Evolutionary conservation across 2,888 invertebrate genomes (phyloP), one percentile per base, ranked within the genome.

Genomic region (Hirtodrosophila duncani): DNA sequence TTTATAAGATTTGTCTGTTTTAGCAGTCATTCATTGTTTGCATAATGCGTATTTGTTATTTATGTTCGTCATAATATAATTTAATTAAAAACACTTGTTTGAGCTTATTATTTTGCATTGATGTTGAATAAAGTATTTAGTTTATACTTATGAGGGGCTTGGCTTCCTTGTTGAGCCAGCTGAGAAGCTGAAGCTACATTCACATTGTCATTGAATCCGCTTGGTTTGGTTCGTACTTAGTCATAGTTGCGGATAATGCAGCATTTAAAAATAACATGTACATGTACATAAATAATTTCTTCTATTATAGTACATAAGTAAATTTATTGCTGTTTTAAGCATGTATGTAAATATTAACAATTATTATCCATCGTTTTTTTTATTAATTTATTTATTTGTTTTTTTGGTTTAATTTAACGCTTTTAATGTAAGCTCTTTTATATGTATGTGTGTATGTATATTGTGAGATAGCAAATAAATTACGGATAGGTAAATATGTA

Each of bases 261-360:
- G 14, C 8, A 20, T 11, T 11, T 46, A 42, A 63, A 59, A 63
- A 63, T 53, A 59, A 55, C 48, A 39, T 63, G 16, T 29, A 29
- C 14, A 14, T 29, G 11, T 29, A 14, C 14, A 29, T 7, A 29
- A 18, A 23, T 36, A 21, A 6, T 11, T 9, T 36, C 11, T 29
- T 42, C 13, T n/a, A n/a, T n/a, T 37, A 33, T 51, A 23, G 24
- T 52, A 53, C 30, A 44, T 44, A 59, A 56, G 44, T 53, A 52
- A 59, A 63, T 55, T 52, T 43, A 27, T 52, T 45, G 20, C 51
- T 49, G 18, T 55, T 41, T 17, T 55, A 33, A 30, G 50, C 50
- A 66, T 56, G 66, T 67, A 57, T 52, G 51, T 68, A 63, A 60
- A 59, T 75, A 45, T 71, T 77, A 77, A 74, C 67, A 74, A 56